Evolutionary conservation across 1,140 invertebrate genomes (phyloP), one percentile per base, ranked within the genome.

Genomic region (Drosophila ficusphila): DNA sequence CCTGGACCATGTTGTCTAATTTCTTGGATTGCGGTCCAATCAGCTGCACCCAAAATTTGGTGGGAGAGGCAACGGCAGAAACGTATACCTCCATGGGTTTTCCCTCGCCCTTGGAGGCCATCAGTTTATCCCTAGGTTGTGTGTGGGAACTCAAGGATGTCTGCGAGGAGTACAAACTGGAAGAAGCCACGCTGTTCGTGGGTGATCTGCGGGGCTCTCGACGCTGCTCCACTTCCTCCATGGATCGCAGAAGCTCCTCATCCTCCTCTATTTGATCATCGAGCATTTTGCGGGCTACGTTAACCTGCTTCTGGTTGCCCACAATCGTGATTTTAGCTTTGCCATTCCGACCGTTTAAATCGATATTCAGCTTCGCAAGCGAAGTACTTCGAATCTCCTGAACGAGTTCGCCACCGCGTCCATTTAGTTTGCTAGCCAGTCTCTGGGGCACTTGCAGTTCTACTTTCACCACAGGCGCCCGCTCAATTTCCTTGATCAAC

Each of bases 41-140:
- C 38, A 97, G 93, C 92, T 98, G 96, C 12, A 97, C 92, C 96
- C 96, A 98, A 91, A 98, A 97, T 19, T 94, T 93, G 1, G 93
- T 94, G 9, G 96, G 96, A n/a, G 94, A 94, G 14, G 95, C 94
- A 49, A 96, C 93, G 0, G 96, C 96, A 1, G 96, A 96, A 1
- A 98, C 95, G 92, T 95, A 97, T 5, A 97, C 95, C 90, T 97
- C 95, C 76, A 96, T 93, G 18, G 93, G 93, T 5, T 94, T 93
- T 57, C 94, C 93, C 33, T 92, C 89, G 2, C 79, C 64, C 6
- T 74, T 76, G 6, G 90, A 76, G 42, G 85, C 91, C 83, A 81
- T 85, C 18, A 79, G 71, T 65, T 90, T 92, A 46, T 92, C 91
- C 12, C 90, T 52, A 0, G 85, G 77, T 27, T 71, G 90, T 23